Evolutionary conservation across 30 jellyfish, hydroid and myxozoan species (phyloP).

Genomic region (Rhopilema esculentum): DNA sequence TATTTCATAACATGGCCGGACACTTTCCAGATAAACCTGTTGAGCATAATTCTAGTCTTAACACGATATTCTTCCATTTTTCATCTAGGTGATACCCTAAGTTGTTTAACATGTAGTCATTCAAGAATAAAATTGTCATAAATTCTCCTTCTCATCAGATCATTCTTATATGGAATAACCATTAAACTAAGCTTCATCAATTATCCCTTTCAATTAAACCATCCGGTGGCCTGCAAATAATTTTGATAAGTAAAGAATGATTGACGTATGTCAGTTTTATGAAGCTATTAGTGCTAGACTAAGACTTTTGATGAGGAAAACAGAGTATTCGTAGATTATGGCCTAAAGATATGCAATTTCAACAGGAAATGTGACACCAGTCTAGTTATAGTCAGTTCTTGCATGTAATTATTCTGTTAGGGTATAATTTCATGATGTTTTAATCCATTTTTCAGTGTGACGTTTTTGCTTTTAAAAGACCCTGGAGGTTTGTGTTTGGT

Average conservation of each 20-base stretch:
- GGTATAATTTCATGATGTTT: background rate
- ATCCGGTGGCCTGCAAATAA: background rate
- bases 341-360: background rate
- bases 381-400: background rate
- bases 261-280: conserved; percentile 17
- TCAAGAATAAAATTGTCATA: background rate
- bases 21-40: background rate
- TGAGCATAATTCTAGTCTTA: background rate
- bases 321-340: background rate
- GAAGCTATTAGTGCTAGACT: background rate
- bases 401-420: background rate
- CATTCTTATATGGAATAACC: conserved; percentile 11
- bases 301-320: conserved; percentile 8
- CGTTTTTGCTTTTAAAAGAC: background rate
- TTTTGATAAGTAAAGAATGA: background rate
- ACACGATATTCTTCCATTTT: background rate
- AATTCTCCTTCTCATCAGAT: background rate
- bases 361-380: background rate
- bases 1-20: background rate
- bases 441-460: background rate
- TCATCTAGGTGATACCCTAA: background rate
- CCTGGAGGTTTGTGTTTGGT: background rate
- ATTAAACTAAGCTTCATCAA: background rate
- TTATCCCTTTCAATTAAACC: background rate
- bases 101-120: background rate